Base-by-base conservation (phyloP, 2,797 vertebrate genomes). In the Morelia viridis region DNA sequence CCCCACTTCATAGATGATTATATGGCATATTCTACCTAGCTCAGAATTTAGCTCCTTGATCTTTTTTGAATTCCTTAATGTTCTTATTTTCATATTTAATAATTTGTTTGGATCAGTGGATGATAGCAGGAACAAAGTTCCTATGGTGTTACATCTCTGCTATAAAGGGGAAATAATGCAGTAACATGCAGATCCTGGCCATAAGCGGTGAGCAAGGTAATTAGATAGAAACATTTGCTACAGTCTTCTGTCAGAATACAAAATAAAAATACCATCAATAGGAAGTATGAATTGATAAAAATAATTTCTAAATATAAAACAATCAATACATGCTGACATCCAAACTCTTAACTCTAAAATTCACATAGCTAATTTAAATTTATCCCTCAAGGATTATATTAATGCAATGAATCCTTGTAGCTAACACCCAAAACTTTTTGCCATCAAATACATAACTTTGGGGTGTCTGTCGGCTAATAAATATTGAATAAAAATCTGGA, bases 231-330 rank as follows among this genome's bases (percentile, higher is more conserved):
- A 80, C 9, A 46, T 80, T 76, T 46, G 71, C 46, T 80, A 46
- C 1, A 1, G 22, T 46, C 22, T 80, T 46, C 9, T 80, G 46
- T 80, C 71, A 80, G 71, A 80, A 80, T 24, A 46, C 22, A 80
- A 80, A 24, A 80, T 80, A 80, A 46, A 80, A 24, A 80, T 53
- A 53, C 50, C 50, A 53, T 80, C 9, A 0, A 80, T 46, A 46
- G 71, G 83, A 85, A 85, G 22, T 35, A 80, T 80, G 41, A 80
- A 80, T 80, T 80, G 46, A 80, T 80, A 80, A 80, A 80, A 80
- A 80, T 80, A 80, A 80, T 80, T 46, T 80, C 71, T 80, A 80
- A 80, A 80, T 80, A 80, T 80, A 80, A 80, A 80, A 80, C 19
- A 80, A 12, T 80, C 71, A 80, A 80, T 80, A 80, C 19, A 80